phyloP scores from a whole-genome alignment of 2,888 invertebrate species.

The Xestobium rufovillosum region DNA sequence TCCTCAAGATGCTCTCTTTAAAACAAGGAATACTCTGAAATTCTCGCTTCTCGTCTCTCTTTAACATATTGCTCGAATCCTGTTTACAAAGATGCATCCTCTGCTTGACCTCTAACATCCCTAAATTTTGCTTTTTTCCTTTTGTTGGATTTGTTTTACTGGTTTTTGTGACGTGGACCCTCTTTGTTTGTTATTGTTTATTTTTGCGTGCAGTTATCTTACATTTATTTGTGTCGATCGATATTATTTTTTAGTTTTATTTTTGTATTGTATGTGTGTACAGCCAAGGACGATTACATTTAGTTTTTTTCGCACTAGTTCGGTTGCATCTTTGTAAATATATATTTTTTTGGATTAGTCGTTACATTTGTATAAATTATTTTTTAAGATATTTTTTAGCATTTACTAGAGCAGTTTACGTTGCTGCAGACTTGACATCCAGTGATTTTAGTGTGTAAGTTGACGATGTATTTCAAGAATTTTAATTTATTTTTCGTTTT shows the following conservation, averaged over 20 bases:
- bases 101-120: constrained; percentile 6
- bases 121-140: constrained; percentile 16
- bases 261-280: constrained; percentile 11
- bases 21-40: constrained; percentile 12
- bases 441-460: constrained; percentile 42
- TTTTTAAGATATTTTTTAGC: constrained; percentile 28
- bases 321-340: constrained; percentile 43
- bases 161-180: constrained; percentile 23
- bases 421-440: constrained; percentile 39
- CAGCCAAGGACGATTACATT: constrained; percentile 8
- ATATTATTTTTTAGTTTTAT: constrained; percentile 3
- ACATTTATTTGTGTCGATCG: constrained; percentile 12
- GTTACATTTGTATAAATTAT: constrained; percentile 35
- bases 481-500: constrained; percentile 37
- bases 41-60: constrained; percentile 27
- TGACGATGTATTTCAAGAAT: constrained; percentile 29
- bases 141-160: constrained; percentile 40
- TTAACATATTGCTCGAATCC: constrained; percentile 29
- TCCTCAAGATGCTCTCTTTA: no score
- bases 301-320: constrained; percentile 16
- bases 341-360: constrained; percentile 22
- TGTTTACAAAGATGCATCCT: constrained; percentile 38
- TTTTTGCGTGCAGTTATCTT: constrained; percentile 26
- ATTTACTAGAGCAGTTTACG: constrained; percentile 29
- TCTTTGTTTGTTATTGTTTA: neutral